These are phyloP conservation scores for Gobiocypris rarus DNA, from an alignment of 2,113 vertebrate species.

Conservation along the genomic window DNA sequence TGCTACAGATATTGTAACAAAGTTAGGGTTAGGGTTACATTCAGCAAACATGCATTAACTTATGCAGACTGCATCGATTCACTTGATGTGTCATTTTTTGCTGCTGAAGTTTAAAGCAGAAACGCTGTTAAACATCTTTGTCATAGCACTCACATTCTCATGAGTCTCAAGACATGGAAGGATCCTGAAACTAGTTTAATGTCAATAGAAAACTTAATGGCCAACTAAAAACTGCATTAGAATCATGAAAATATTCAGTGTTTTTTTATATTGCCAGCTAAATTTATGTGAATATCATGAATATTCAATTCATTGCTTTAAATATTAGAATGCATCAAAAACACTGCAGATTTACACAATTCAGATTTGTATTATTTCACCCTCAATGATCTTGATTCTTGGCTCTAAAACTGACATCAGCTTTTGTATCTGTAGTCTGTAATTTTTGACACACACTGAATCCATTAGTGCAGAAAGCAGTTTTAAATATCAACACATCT, in stretches of 20 bases:
- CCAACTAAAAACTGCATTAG: background rate
- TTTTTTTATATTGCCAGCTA: background rate
- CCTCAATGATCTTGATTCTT: background rate
- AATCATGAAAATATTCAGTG: background rate
- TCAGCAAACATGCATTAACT: background rate
- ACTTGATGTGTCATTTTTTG: background rate
- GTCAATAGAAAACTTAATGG: background rate
- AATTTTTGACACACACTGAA: background rate
- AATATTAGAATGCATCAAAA: background rate
- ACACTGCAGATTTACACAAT: background rate
- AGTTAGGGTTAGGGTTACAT: background rate
- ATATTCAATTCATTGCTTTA: background rate
- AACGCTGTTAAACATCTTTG: background rate
- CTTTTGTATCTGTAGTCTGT: background rate
- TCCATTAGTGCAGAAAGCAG: background rate
- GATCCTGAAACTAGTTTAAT: background rate
- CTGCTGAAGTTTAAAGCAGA: background rate
- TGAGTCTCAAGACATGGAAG: background rate
- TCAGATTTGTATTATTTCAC: background rate
- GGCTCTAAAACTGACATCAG: background rate
- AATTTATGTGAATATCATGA: background rate
- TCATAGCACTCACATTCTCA: background rate
- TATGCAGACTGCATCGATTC: background rate
- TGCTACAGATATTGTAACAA: background rate
- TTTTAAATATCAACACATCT: slow-evolving; percentile 3